Evolutionary conservation across 1,140 invertebrate species (phyloP).

Genomic region (Drosophila mauritiana): DNA sequence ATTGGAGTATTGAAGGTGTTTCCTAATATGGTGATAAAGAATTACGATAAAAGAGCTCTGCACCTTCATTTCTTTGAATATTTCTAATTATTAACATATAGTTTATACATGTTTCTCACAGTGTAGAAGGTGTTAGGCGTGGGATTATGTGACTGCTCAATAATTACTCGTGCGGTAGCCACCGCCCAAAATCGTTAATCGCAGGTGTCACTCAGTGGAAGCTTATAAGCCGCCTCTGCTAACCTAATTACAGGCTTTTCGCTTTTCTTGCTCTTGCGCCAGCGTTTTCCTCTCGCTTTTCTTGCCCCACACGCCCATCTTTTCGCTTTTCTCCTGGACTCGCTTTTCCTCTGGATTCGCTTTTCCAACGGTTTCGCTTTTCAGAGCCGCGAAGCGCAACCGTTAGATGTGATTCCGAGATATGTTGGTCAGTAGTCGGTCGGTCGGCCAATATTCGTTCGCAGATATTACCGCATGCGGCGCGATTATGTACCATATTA

Average conservation of each 20-base stretch:
- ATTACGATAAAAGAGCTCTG: no score
- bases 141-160: slow-evolving; percentile 12
- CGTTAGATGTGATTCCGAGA: slow-evolving; percentile 71
- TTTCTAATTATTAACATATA: no score
- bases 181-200: slow-evolving; percentile 12
- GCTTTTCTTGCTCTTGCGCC: slow-evolving; percentile 34
- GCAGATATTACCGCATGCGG: slow-evolving; percentile 68
- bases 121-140: background rate
- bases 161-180: slow-evolving; percentile 42
- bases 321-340: slow-evolving; percentile 19
- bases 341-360: slow-evolving; percentile 9
- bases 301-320: slow-evolving; percentile 40
- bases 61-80: background rate
- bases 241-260: slow-evolving; percentile 46
- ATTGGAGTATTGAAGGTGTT: no score
- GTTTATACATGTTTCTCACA: background rate
- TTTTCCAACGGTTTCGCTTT: slow-evolving; percentile 14
- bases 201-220: slow-evolving; percentile 42
- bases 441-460: slow-evolving; percentile 21
- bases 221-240: slow-evolving; percentile 23
- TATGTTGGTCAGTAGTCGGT: slow-evolving; percentile 13
- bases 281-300: slow-evolving; percentile 48
- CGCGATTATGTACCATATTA: slow-evolving; percentile 57
- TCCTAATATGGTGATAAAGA: no score
- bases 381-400: slow-evolving; percentile 56